Conservation (phyloP, 2,113 vertebrate species). For the Urocynchramus pylzowi region DNA sequence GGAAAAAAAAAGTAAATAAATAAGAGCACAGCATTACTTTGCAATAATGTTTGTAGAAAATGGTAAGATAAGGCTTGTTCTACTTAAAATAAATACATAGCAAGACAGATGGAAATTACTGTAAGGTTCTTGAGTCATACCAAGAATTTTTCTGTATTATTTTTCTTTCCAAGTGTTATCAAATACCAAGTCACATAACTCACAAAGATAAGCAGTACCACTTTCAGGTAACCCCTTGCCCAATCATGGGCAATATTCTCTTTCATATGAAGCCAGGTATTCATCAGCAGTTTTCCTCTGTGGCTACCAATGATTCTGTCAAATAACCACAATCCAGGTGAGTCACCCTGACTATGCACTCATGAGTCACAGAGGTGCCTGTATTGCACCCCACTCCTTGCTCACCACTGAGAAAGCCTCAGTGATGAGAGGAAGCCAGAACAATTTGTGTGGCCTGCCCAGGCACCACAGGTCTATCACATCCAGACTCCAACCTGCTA, state of each 20-base stretch:
- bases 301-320: not conserved
- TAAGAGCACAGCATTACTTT: not conserved
- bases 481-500: not conserved
- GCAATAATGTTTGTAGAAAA: not conserved
- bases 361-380: not conserved
- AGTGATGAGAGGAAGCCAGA: not conserved
- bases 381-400: not conserved
- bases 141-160: not conserved
- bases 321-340: not conserved
- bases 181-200: not conserved
- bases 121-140: not conserved
- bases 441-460: not conserved
- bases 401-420: not conserved
- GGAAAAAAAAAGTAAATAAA: not conserved
- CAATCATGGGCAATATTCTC: not conserved
- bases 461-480: not conserved
- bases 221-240: not conserved
- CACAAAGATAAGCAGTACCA: not conserved
- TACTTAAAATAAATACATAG: not conserved
- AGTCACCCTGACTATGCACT: not conserved
- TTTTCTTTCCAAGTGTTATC: not conserved
- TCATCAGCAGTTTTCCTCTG: not conserved
- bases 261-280: not conserved
- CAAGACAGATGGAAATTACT: not conserved
- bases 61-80: not conserved